Percentiles rank a stretch among this genome's conserved stretches.
Evolutionary conservation across 2,888 invertebrate species (phyloP).

Genomic region (Chrysolina oricalcia): DNA sequence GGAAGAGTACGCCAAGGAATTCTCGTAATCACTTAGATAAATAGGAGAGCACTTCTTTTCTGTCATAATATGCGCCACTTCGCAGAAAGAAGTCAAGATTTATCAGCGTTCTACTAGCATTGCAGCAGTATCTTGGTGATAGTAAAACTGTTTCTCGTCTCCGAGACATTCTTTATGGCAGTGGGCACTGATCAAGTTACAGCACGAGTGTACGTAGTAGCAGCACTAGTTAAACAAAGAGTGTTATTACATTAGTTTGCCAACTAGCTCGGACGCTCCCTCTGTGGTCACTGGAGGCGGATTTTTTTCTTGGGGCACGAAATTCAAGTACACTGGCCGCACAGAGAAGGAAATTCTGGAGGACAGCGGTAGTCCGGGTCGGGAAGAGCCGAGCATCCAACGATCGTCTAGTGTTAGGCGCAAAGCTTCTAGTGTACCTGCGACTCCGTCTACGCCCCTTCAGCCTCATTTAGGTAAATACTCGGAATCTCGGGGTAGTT

Average conservation of each 20-base stretch:
- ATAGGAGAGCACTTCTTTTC: neutral
- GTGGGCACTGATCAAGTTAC: constrained; percentile 35
- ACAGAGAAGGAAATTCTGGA: constrained; percentile 94
- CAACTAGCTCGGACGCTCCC: constrained; percentile 87
- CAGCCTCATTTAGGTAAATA: constrained; percentile 79
- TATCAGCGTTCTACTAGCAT: neutral
- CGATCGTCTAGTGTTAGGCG: constrained; percentile 77
- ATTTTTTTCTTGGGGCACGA: constrained; percentile 94
- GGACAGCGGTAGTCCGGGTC: constrained; percentile 81
- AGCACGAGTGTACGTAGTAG: constrained; percentile 45
- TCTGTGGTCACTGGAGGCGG: constrained; percentile 93
- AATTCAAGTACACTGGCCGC: constrained; percentile 93
- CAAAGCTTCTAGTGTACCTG: constrained; percentile 90
- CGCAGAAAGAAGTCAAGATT: neutral
- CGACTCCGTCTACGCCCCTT: constrained; percentile 89
- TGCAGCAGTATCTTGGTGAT: neutral
- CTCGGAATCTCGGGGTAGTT: neutral
- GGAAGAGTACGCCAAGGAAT: too few species aligned
- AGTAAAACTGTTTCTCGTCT: constrained; percentile 5
- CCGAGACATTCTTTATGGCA: constrained; percentile 31
- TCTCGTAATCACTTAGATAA: too few species aligned
- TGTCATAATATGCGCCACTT: neutral
- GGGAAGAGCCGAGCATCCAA: constrained; percentile 74
- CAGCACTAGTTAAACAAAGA: constrained; percentile 44
- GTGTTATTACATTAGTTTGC: constrained; percentile 76